These are phyloP conservation scores for Chlorocebus sabaeus DNA, from an alignment of 2,113 vertebrate species.

Conservation along the genomic window DNA sequence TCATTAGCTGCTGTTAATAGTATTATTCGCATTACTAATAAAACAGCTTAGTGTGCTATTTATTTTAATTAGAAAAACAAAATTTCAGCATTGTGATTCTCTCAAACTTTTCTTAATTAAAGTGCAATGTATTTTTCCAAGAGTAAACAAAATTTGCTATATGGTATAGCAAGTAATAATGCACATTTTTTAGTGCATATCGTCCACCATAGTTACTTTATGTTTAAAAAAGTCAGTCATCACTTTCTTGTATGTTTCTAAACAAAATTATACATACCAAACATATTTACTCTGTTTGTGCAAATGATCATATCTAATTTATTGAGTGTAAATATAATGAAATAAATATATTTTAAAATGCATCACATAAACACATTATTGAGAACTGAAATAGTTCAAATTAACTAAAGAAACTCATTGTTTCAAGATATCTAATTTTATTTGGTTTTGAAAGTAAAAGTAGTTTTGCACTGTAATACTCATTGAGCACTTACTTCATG, in stretches of 20 bases:
- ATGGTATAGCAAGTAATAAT: background rate
- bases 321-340: background rate
- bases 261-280: background rate
- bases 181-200: background rate
- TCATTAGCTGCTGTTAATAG: constrained; percentile 52
- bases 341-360: background rate
- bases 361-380: background rate
- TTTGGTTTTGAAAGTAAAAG: background rate
- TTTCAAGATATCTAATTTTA: background rate
- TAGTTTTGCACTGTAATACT: background rate
- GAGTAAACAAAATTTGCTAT: constrained; percentile 60
- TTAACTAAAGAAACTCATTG: background rate
- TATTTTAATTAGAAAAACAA: constrained; percentile 81
- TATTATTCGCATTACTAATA: constrained; percentile 66
- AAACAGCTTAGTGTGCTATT: constrained; percentile 74
- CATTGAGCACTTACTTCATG: background rate
- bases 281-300: background rate
- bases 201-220: background rate
- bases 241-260: background rate
- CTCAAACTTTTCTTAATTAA: constrained; percentile 78
- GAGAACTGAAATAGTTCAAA: constrained; percentile 6
- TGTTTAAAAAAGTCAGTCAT: background rate
- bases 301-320: background rate
- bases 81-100: constrained; percentile 66
- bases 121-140: constrained; percentile 60